phyloP scores from a whole-genome alignment of 2,888 invertebrate species.

The Apodemia mormo region DNA sequence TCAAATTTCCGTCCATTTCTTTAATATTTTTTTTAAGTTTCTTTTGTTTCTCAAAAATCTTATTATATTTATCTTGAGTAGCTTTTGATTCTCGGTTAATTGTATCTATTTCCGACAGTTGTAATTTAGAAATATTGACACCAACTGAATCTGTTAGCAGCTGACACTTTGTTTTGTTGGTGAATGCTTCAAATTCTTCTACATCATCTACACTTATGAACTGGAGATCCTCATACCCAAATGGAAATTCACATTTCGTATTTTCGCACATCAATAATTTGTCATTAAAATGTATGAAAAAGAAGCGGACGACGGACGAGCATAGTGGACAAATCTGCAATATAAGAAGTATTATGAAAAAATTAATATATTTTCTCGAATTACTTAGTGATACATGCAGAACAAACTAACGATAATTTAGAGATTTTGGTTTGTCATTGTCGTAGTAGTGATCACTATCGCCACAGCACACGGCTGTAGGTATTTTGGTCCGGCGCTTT shows the following conservation, averaged over 20 bases:
- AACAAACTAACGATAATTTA: too few species aligned
- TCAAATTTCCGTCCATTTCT: constrained; percentile 35
- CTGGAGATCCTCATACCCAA: constrained; percentile 53
- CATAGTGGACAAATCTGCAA: constrained; percentile 66
- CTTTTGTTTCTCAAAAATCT: constrained; percentile 26
- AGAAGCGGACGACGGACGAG: constrained; percentile 46
- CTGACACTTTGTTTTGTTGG: constrained; percentile 30
- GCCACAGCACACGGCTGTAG: too few species aligned
- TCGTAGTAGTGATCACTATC: too few species aligned
- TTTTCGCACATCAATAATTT: constrained; percentile 66
- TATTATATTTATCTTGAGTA: constrained; percentile 26
- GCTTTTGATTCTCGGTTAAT: constrained; percentile 46
- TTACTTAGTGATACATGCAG: too few species aligned
- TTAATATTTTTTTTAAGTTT: constrained; percentile 21
- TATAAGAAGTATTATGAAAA: too few species aligned
- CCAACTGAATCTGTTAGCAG: constrained; percentile 31
- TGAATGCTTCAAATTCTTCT: constrained; percentile 39
- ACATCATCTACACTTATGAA: constrained; percentile 46
- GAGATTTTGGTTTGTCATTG: too few species aligned
- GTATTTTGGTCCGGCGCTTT: too few species aligned
- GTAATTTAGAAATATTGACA: constrained; percentile 45
- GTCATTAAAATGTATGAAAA: constrained; percentile 55
- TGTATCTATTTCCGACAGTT: constrained; percentile 51
- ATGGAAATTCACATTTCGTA: constrained; percentile 59
- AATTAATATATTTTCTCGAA: too few species aligned